Evolutionary conservation across 2,888 invertebrate genomes (phyloP).

Genomic region (Dolichopus griseipennis): DNA sequence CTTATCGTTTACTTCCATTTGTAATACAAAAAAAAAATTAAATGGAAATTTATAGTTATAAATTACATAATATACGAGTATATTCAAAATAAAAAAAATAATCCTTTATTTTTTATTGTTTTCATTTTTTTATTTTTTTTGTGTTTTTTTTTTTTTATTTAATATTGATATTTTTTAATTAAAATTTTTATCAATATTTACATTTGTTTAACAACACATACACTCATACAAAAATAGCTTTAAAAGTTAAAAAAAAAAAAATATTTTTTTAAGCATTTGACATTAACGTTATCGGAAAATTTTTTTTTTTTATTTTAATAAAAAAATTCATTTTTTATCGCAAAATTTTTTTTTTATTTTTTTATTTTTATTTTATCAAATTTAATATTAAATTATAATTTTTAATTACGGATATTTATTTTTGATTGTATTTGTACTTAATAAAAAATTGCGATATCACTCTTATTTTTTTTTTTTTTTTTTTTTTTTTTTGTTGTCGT

Average conservation of each 20-base stretch:
- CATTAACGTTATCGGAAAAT: background rate
- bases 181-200: constrained; percentile 6
- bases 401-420: background rate
- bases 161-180: background rate
- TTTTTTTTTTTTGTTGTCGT: background rate
- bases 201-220: background rate
- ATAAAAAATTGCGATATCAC: background rate
- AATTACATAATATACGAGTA: too few relatives aligned
- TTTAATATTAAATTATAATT: constrained; percentile 6
- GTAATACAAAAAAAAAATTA: too few relatives aligned
- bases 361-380: background rate
- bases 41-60: background rate
- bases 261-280: too few relatives aligned
- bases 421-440: background rate
- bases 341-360: background rate
- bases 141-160: too few relatives aligned
- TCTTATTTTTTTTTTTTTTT: background rate
- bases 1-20: too few relatives aligned
- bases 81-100: background rate
- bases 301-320: constrained; percentile 2
- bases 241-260: background rate
- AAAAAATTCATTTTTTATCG: background rate
- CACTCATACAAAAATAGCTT: background rate
- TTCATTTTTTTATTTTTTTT: too few relatives aligned
- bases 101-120: too few relatives aligned